Conservation (phyloP, 2,113 vertebrate genomes). For the Uropsilus gracilis region DNA sequence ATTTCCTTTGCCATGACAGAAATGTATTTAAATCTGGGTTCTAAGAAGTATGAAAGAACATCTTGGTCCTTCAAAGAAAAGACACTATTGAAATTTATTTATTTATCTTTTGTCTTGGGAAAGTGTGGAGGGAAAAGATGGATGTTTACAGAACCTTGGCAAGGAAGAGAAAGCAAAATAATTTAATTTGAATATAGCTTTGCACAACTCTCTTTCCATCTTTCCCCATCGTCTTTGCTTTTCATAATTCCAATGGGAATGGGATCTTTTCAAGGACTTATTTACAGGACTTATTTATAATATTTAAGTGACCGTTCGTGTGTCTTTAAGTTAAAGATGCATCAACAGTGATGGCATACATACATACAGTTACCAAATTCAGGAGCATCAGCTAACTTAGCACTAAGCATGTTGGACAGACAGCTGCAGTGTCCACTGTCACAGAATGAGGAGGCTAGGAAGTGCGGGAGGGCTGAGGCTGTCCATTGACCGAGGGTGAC, state of each 20-base stretch:
- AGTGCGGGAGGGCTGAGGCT: constrained; percentile 86
- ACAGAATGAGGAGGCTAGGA: constrained; percentile 82
- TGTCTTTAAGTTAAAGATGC: constrained; percentile 85
- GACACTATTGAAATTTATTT: not conserved
- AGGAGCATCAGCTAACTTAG: constrained; percentile 86
- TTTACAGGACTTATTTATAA: not conserved
- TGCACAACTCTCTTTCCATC: rapidly evolving
- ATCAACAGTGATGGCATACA: constrained; percentile 85
- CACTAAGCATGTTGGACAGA: constrained; percentile 77
- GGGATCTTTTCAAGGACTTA: not conserved
- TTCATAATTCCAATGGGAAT: not conserved
- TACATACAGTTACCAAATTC: constrained; percentile 88
- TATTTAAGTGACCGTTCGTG: not conserved
- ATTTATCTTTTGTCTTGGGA: not conserved
- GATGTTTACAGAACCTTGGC: constrained; percentile 18
- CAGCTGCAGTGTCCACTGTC: constrained; percentile 86
- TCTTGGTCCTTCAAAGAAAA: not conserved
- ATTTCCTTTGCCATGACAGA: not conserved
- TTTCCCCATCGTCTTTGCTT: not conserved
- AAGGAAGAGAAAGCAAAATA: not conserved
- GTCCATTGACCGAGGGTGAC: constrained; percentile 93
- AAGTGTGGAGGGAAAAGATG: not conserved
- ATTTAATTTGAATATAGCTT: constrained; percentile 15
- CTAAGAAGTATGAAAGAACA: not conserved
- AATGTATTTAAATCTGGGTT: not conserved